phyloP scores from a whole-genome alignment of 2,797 vertebrate species.

The Enteromius radiatus region DNA sequence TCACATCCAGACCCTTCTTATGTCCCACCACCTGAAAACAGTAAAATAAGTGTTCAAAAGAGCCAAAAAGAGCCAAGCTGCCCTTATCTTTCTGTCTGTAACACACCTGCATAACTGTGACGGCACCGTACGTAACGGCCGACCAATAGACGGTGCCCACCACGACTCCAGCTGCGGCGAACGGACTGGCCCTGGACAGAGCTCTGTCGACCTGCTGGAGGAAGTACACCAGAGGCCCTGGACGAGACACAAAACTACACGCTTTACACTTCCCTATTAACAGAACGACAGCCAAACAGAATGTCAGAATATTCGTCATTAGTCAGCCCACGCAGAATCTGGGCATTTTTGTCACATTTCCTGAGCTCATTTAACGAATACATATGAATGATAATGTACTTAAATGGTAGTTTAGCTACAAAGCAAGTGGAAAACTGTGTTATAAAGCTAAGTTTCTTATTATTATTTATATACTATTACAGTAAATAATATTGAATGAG shows the following conservation, averaged over 20 bases:
- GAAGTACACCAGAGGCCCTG: conserved; percentile 79
- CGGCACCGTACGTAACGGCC: conserved; percentile 81
- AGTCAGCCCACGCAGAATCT: conserved; percentile 1
- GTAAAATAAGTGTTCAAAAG: neutral
- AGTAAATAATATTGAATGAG: neutral
- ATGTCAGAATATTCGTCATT: neutral
- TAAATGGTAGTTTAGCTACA: neutral
- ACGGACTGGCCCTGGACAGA: conserved; percentile 77
- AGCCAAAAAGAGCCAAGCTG: neutral
- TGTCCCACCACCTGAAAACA: conserved; percentile 78
- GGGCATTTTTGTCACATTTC: neutral
- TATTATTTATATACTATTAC: neutral
- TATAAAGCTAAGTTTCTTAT: neutral
- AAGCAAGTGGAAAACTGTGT: neutral
- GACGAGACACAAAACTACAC: conserved; percentile 5
- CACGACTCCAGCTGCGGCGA: conserved; percentile 78
- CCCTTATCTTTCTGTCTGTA: neutral
- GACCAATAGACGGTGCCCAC: conserved; percentile 82
- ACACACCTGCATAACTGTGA: conserved; percentile 84
- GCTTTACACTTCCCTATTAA: conserved; percentile 3
- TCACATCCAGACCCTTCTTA: conserved; percentile 80
- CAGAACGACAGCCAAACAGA: neutral
- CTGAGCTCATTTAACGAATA: neutral
- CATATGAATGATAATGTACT: neutral
- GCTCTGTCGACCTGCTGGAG: conserved; percentile 77